Evolutionary conservation across 1,140 invertebrate genomes (phyloP).

Genomic region (Eumaeus atala): DNA sequence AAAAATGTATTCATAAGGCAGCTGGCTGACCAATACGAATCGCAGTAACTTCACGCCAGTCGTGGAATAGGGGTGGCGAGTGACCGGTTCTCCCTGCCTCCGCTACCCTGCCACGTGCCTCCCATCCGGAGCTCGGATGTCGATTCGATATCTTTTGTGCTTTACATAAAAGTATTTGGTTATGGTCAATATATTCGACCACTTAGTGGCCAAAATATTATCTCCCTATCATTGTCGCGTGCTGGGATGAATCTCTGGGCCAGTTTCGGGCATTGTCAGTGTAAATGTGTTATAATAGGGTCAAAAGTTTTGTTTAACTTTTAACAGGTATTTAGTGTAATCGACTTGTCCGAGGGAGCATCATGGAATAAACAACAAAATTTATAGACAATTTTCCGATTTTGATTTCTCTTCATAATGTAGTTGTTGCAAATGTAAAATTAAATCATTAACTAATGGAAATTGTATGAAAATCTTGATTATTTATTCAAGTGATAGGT

Average conservation of each 20-base stretch:
- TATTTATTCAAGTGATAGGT: no score
- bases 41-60: neutral
- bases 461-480: no score
- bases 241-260: conserved; percentile 33
- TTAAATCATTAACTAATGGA: no score
- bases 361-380: no score
- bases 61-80: neutral
- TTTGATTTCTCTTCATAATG: no score
- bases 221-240: conserved; percentile 46
- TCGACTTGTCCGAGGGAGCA: no score
- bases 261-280: conserved; percentile 46
- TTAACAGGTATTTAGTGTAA: conserved; percentile 13
- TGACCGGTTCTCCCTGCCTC: conserved; percentile 1
- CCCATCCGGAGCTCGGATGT: conserved; percentile 54
- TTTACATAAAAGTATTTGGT: conserved; percentile 42
- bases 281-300: conserved; percentile 7
- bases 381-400: no score
- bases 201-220: conserved; percentile 54
- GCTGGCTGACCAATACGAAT: conserved; percentile 23
- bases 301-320: conserved; percentile 18
- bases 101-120: no score
- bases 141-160: conserved; percentile 33
- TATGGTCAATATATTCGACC: conserved; percentile 57
- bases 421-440: no score
- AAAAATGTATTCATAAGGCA: neutral